phyloP scores from a whole-genome alignment of 1,140 invertebrate genomes.

The Zaprionus camerounensis region DNA sequence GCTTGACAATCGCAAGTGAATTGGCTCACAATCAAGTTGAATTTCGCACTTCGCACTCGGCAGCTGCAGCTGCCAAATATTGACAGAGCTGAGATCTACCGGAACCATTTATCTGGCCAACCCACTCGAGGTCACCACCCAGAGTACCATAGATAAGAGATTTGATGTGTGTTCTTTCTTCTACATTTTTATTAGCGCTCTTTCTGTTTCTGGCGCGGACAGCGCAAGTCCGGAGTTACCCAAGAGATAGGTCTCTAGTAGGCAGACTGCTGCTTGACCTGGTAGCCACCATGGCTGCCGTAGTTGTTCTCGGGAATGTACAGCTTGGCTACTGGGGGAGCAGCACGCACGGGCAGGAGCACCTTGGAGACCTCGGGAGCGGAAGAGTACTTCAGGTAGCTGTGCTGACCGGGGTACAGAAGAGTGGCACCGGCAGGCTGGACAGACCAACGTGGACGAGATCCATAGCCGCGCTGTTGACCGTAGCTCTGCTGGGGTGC shows the following conservation, averaged over 20 bases:
- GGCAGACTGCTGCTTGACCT: constrained; percentile 21
- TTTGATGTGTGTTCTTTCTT: constrained; percentile 12
- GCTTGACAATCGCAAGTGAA: constrained; percentile 9
- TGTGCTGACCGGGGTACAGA: constrained; percentile 70
- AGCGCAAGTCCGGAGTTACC: constrained; percentile 13
- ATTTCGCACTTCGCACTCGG: constrained; percentile 12
- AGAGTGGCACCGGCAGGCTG: constrained; percentile 73
- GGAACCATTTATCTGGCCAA: constrained; percentile 46
- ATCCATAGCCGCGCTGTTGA: constrained; percentile 32
- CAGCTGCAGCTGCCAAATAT: constrained; percentile 3
- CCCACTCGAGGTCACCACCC: constrained; percentile 1
- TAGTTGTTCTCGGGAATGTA: constrained; percentile 69
- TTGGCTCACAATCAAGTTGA: constrained; percentile 9
- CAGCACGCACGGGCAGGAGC: constrained; percentile 62
- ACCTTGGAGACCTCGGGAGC: constrained; percentile 73
- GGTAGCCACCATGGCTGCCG: constrained; percentile 40
- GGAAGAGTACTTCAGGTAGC: constrained; percentile 60
- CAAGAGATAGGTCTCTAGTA: constrained; percentile 26
- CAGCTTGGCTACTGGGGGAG: constrained; percentile 68
- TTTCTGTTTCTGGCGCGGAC: background rate
- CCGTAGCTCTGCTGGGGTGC: background rate
- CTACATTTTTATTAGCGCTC: constrained; percentile 33
- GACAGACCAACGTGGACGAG: constrained; percentile 61
- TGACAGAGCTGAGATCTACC: constrained; percentile 16
- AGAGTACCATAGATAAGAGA: constrained; percentile 1